Evolutionary conservation across 1,140 invertebrate species (phyloP).

Genomic region (Megathymus violae): DNA sequence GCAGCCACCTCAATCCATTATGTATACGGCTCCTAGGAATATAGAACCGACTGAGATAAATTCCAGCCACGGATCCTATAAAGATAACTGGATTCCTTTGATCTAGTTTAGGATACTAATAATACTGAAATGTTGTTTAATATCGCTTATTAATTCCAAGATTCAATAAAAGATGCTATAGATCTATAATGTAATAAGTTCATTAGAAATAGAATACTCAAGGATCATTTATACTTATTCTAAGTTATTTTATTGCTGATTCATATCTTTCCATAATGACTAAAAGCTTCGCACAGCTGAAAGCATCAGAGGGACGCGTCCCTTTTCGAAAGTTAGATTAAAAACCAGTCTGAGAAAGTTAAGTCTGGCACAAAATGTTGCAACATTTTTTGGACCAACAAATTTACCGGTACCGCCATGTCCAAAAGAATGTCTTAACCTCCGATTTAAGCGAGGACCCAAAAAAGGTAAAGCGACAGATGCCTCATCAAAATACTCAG

Average conservation of each 20-base stretch:
- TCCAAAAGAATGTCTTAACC: constrained; percentile 9
- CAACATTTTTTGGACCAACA: not conserved
- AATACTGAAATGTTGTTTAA: constrained; percentile 5
- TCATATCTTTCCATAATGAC: constrained; percentile 19
- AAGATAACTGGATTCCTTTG: constrained; percentile 10
- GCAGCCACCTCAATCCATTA: constrained; percentile 27
- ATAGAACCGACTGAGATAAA: constrained; percentile 11
- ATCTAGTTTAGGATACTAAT: constrained; percentile 10
- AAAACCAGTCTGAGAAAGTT: not conserved
- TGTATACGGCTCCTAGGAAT: constrained; percentile 17
- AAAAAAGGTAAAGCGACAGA: constrained; percentile 16
- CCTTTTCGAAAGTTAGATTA: constrained; percentile 2
- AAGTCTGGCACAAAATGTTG: constrained; percentile 1
- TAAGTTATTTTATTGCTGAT: constrained; percentile 23
- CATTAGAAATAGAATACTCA: constrained; percentile 8
- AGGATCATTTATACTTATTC: constrained; percentile 20
- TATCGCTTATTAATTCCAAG: constrained; percentile 23
- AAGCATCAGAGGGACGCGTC: not conserved
- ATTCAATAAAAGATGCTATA: constrained; percentile 21
- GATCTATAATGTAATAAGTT: constrained; percentile 16
- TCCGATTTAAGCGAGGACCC: constrained; percentile 1
- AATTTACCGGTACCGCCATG: not conserved
- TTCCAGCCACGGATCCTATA: not conserved
- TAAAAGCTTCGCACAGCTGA: constrained; percentile 10
- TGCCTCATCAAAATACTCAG: constrained; percentile 29